Base-by-base conservation (phyloP, 2,797 vertebrate genomes). In the Agapornis canus region DNA sequence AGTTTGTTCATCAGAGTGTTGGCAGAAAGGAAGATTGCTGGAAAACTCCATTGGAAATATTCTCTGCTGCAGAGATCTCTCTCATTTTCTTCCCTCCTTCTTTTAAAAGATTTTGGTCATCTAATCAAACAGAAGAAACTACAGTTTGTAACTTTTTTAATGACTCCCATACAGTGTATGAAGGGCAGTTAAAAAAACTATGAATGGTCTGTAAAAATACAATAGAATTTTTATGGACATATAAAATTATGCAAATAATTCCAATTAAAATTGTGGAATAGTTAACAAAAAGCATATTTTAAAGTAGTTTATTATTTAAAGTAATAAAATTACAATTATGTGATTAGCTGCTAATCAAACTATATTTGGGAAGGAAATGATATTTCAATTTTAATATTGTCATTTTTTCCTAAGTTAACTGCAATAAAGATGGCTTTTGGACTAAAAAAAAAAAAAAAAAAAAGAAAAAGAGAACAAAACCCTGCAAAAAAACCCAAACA, bases 341-440 rank as follows among this genome's bases (percentile, higher is more conserved):
- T 89, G 56, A 77, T 94, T 88, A 93, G 29, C 45, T 90, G 20
- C 94, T 91, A 91, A 95, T 70, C 23, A 43, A 10, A 73, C 27
- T 32, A 2, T 39, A 37, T 57, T 76, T 52, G 39, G 71, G 82
- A 71, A 71, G 52, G 91, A 95, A 87, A 79, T 2, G 0, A 21
- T 84, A 64, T 93, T 93, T 94, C 64, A 27, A n/a, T 72, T 85
- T 80, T 37, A 45, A n/a, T 56, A 56, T 79, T 52, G 16, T 49
- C 59, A 5, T 15, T 92, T 86, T 81, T 25, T 82, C 57, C 40
- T 76, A 70, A 54, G 54, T 72, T 45, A 52, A 37, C 54, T 21
- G 8, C 31, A 76, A 27, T 59, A 42, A 56, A 8, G 47, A 80
- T 89, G 79, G 81, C 20, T 56, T 88, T 77, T 60, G 23, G 32